These are phyloP conservation scores for Pachyuromys duprasi DNA, from an alignment of 2,797 vertebrate species.

Conservation along the genomic window DNA sequence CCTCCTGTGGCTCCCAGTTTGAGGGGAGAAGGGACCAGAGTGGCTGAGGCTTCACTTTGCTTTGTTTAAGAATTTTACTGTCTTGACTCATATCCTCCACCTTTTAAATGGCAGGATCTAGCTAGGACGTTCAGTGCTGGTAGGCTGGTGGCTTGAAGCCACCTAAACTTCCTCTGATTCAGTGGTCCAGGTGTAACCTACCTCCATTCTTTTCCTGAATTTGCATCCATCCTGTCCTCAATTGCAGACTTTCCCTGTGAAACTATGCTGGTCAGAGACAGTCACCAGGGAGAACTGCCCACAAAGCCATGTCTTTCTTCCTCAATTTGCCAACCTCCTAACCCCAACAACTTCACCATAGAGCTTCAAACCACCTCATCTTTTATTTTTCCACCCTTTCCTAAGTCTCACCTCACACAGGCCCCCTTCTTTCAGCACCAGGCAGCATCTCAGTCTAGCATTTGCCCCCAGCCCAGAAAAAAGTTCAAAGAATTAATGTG, in stretches of 20 bases:
- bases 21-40: neutral
- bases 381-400: neutral
- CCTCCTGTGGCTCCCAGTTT: neutral
- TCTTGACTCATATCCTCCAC: constrained; percentile 3
- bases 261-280: neutral
- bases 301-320: constrained; percentile 26
- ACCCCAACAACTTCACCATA: neutral
- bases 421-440: neutral
- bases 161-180: neutral
- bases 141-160: neutral
- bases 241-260: neutral
- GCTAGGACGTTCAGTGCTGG: neutral
- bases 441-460: constrained; percentile 31
- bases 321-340: neutral
- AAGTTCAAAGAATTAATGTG: constrained; percentile 61
- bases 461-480: neutral
- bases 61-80: constrained; percentile 50
- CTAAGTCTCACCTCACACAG: neutral
- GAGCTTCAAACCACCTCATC: neutral
- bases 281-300: neutral
- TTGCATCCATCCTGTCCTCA: neutral
- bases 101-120: neutral
- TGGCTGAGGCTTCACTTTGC: neutral
- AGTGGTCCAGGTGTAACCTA: neutral
- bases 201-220: neutral